Evolutionary conservation across 2,888 invertebrate genomes (phyloP).

Genomic region (Drosophila anceps): DNA sequence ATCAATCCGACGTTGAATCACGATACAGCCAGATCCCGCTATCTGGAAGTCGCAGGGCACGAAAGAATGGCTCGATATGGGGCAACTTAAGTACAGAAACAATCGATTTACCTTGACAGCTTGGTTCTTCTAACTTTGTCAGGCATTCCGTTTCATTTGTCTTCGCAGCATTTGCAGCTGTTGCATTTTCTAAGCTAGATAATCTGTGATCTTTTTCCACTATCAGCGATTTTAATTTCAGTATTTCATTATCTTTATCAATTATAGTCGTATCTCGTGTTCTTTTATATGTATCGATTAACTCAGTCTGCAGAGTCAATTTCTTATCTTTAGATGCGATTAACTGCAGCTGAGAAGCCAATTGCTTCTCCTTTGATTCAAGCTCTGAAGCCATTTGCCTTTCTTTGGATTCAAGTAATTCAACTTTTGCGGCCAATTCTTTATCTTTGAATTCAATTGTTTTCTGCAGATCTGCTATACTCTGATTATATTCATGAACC

Average conservation of each 20-base stretch:
- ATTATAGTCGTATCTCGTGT: no score
- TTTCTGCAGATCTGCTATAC: no score
- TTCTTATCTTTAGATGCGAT: background rate
- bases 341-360: background rate
- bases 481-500: no score
- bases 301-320: background rate
- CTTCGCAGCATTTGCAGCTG: no score
- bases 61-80: constrained; percentile 86
- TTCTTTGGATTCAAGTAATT: no score
- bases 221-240: background rate
- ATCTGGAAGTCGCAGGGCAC: constrained; percentile 85
- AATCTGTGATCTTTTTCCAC: no score
- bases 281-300: no score
- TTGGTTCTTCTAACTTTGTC: background rate
- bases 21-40: constrained; percentile 86
- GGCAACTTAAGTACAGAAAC: background rate
- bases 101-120: background rate
- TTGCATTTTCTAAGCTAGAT: no score
- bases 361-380: background rate
- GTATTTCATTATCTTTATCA: no score
- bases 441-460: no score
- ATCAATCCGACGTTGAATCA: background rate
- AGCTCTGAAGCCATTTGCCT: background rate
- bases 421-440: no score
- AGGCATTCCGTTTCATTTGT: background rate